Evolutionary conservation across 1,140 invertebrate genomes (phyloP), one percentile per base, ranked within the genome.

Genomic region (Saccostrea cuccullata): DNA sequence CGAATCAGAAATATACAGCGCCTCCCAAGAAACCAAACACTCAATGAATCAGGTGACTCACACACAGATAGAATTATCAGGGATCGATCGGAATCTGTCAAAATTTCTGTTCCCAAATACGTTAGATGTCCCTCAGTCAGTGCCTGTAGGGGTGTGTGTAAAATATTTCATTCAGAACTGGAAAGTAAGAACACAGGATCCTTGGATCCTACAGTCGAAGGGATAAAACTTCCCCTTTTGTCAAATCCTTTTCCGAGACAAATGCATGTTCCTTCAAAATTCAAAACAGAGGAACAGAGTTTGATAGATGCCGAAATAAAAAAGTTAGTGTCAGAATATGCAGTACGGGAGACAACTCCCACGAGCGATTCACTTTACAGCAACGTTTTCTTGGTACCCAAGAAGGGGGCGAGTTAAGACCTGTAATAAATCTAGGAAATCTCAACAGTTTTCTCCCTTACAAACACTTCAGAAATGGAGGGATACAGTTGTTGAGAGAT

Each of bases 401-500:
- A 36, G 30, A 36, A 36, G 30, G 30, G 30, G 30, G 30, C 30
- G 30, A 36, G 30, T 36, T 88, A 47, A 58, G 89, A 64, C 89
- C 87, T 17, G 58, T 90, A n/a, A 23, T 90, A 55, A 88, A 90
- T 86, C 58, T 88, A 30, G 83, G 70, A 70, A 47, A 84, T 17
- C 55, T 90, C n/a, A 88, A 90, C 56, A 84, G 20, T 30, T 88
- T 77, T 73, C 84, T 90, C 55, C 64, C 20, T n/a, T 88, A 88
- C 56, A 56, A 86, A 47, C 89, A 90, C 87, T 90, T 90, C 86
- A 90, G n/a, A 85, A 56, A 90, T 90, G 89, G 86, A 55, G 86
- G 84, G 3, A 55, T 86, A 56, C 56, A 87, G 8, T 77, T 90
- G 89, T n/a, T 90, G n/a, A 85, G 17, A 85, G 84, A 88, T 86